Base-by-base conservation (phyloP, 2,113 vertebrate genomes). In the Zingel zingel region DNA sequence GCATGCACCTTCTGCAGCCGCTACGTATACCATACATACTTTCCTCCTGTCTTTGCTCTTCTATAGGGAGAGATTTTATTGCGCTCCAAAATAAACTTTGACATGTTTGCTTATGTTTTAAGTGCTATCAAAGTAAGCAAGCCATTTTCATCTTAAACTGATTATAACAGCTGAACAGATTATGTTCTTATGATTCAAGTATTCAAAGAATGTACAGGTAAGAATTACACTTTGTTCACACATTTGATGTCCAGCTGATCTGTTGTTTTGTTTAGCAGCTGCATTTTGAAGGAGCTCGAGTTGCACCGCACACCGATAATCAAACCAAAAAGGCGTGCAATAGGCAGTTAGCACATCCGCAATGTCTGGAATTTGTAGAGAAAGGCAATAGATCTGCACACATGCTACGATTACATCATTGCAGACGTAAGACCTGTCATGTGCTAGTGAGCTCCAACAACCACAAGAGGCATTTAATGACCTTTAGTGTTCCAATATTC, bases 31-130 rank as follows among this genome's bases (percentile, higher is more conserved):
- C 23, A 7, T 8, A 16, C 69, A 67, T 58, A 39, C 61, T 43
- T 25, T 12, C 1, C 16, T 54, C 30, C 50, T 4, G 51, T 12
- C 8, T 33, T 74, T 48, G 14, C n/a, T 2, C 25, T 53, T 73
- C 30, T 33, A 10, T 27, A 25, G n/a, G 2, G 15, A 13, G 21
- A 33, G 18, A 61, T 70, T 3, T 18, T n/a, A 16, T 3, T 18
- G 36, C 27, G 27, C 71, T 30, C 48, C 63, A 23, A 81, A 77
- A 73, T 53, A 57, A 75, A 75, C 48, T 68, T 69, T n/a, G 15
- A 76, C 66, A 14, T 45, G 36, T 36, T 54, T 19, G 21, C 58
- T 65, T 36, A 1, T 27, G 58, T 25, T 75, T 62, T 6, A 50
- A 57, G 12, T 19, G 30, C n/a, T 18, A 1, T 63, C 11, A 27